These are phyloP conservation scores for Pecten maximus DNA, from an alignment of 2,888 invertebrate genomes.

Conservation along the genomic window DNA sequence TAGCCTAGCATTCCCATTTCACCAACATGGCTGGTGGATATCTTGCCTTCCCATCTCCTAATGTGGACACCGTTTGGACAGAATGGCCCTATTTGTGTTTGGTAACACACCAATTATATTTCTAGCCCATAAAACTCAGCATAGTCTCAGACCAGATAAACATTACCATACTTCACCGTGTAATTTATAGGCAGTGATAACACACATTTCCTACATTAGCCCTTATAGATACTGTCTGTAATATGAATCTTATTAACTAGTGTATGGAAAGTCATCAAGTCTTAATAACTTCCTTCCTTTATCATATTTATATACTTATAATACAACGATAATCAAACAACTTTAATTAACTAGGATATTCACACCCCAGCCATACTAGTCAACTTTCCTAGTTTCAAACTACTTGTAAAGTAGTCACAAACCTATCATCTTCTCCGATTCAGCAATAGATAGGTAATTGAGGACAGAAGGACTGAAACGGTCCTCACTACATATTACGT, in stretches of 20 bases:
- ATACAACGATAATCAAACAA: too few species aligned
- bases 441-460: too few species aligned
- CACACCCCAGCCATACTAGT: too few species aligned
- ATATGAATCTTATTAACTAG: not conserved
- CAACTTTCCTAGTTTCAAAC: too few species aligned
- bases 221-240: not conserved
- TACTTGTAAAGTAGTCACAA: too few species aligned
- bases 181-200: not conserved
- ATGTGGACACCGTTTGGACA: not conserved
- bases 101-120: not conserved
- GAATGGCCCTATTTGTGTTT: not conserved
- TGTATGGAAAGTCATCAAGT: not conserved
- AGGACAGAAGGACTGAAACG: too few species aligned
- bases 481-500: too few species aligned
- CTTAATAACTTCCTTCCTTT: too few species aligned
- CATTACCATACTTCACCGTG: not conserved
- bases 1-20: not conserved
- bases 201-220: not conserved
- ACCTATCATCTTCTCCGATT: too few species aligned
- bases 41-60: not conserved
- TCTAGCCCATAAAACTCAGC: not conserved
- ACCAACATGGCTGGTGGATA: not conserved
- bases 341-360: too few species aligned
- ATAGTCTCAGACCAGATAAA: not conserved
- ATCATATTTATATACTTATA: too few species aligned